phyloP scores from a whole-genome alignment of 2,797 vertebrate genomes.

The Mycteria americana region DNA sequence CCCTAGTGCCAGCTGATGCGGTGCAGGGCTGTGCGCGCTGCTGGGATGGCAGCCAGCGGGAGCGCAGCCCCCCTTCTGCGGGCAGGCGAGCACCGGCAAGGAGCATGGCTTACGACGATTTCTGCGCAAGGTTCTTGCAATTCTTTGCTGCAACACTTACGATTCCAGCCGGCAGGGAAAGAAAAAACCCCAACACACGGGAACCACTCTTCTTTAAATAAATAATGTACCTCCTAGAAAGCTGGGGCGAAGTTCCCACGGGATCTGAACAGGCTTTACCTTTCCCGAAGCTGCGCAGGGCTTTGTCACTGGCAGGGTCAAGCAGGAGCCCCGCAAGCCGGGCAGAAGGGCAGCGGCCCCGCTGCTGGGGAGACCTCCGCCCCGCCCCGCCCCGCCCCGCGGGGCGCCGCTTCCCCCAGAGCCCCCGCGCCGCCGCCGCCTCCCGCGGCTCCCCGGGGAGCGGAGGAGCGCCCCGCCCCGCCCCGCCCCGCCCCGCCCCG shows the following conservation, averaged over 20 bases:
- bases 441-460: not conserved
- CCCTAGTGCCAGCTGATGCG: accelerated
- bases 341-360: not conserved
- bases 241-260: too few relatives aligned
- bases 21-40: accelerated
- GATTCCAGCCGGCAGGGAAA: not conserved
- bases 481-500: too few relatives aligned
- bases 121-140: not conserved
- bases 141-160: not conserved
- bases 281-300: not conserved
- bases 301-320: accelerated
- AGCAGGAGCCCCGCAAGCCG: not conserved
- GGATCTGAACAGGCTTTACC: too few relatives aligned
- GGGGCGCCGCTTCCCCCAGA: too few relatives aligned
- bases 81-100: accelerated
- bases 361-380: not conserved
- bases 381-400: not conserved
- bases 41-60: not conserved
- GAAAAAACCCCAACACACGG: not conserved
- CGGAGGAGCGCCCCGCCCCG: too few relatives aligned
- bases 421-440: not conserved
- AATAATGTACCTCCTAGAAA: too few relatives aligned
- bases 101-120: accelerated
- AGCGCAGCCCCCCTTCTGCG: not conserved
- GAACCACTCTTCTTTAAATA: not conserved